A percentile compares a stretch with the other conserved stretches of the same genome.
Evolutionary conservation across 1,140 invertebrate genomes (phyloP).

Genomic region (Neotoxoptera formosana): DNA sequence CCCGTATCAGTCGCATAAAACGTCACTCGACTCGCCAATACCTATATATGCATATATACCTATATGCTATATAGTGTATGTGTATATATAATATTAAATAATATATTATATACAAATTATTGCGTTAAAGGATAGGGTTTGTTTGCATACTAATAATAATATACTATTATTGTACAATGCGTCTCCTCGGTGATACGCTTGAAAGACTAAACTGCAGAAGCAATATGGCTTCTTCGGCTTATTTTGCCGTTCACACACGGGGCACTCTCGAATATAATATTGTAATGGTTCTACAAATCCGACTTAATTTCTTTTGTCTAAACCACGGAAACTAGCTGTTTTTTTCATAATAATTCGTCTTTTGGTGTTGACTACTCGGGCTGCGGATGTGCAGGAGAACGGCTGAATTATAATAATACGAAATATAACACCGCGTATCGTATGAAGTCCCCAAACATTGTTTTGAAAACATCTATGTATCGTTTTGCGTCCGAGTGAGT

Average conservation of each 20-base stretch:
- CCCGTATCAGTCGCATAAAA: slow-evolving; percentile 6
- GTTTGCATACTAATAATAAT: slow-evolving; percentile 27
- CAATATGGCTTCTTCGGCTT: not conserved
- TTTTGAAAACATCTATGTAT: not conserved
- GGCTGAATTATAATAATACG: not conserved
- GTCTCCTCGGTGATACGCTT: not conserved
- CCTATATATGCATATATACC: too few species aligned
- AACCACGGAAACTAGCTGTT: not conserved
- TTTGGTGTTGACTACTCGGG: not conserved
- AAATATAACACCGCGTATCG: not conserved
- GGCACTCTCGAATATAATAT: too few species aligned
- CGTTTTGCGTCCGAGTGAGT: not conserved
- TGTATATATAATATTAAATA: not conserved
- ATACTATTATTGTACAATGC: not conserved
- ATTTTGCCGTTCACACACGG: too few species aligned
- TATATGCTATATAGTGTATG: not conserved
- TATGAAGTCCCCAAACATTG: not conserved
- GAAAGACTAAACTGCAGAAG: not conserved
- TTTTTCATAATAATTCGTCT: not conserved
- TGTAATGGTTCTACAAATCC: too few species aligned
- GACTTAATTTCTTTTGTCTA: too few species aligned
- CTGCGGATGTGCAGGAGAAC: not conserved
- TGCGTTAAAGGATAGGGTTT: not conserved
- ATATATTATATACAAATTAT: too few species aligned
- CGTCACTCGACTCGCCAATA: not conserved